Percentiles rank a stretch among this genome's conserved stretches.
Conservation (phyloP, 2,797 vertebrate species). For the Bovichtus variegatus region DNA sequence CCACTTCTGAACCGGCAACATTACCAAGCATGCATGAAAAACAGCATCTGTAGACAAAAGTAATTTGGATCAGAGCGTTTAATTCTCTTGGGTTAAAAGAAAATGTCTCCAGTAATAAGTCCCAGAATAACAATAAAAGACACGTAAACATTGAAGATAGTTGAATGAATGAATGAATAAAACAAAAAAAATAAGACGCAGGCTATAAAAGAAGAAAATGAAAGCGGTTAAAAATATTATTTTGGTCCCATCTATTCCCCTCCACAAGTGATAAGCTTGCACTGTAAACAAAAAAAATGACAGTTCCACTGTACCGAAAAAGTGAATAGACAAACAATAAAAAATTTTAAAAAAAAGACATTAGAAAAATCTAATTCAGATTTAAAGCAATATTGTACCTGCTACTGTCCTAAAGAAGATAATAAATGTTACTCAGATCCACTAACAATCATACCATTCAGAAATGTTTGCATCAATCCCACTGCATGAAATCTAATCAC, state of each 20-base stretch:
- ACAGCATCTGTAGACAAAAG: not conserved
- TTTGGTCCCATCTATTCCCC: constrained; percentile 32
- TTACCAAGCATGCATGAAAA: constrained; percentile 1
- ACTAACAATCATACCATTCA: constrained; percentile 16
- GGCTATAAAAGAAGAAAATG: constrained; percentile 35
- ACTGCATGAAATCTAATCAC: constrained; percentile 23
- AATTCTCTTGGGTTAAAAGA: constrained; percentile 73
- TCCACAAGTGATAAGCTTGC: not conserved
- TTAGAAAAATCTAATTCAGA: not conserved
- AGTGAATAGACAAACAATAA: constrained; percentile 18
- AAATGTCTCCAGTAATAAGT: not conserved
- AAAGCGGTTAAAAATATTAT: constrained; percentile 44
- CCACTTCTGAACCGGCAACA: constrained; percentile 11
- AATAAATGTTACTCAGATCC: constrained; percentile 3
- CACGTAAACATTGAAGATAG: constrained; percentile 14
- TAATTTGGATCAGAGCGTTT: constrained; percentile 67
- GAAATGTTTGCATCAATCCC: constrained; percentile 38
- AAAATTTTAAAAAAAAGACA: too few relatives aligned
- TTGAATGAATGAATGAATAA: not conserved
- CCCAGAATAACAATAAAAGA: constrained; percentile 15
- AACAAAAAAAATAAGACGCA: not conserved
- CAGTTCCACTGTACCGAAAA: constrained; percentile 7
- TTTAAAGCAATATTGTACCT: constrained; percentile 10
- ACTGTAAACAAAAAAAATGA: constrained; percentile 25
- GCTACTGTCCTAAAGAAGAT: not conserved